These are phyloP conservation scores for Leptothorax acervorum DNA, from an alignment of 2,888 invertebrate genomes.

Conservation along the genomic window DNA sequence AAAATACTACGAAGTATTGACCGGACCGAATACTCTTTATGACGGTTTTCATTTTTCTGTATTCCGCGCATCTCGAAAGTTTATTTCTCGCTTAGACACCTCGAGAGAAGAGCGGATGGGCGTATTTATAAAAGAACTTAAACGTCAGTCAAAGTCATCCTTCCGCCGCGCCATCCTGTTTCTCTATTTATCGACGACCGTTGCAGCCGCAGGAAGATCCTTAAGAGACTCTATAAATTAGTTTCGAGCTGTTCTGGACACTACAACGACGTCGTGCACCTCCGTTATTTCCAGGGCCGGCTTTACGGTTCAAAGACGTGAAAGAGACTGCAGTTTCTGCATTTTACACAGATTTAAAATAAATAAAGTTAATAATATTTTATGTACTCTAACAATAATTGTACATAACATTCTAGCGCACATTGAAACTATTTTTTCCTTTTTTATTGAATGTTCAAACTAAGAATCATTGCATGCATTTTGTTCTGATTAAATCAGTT, in stretches of 20 bases:
- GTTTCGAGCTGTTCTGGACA: conserved; percentile 55
- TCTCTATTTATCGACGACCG: conserved; percentile 32
- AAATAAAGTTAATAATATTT: neutral
- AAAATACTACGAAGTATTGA: neutral
- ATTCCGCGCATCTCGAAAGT: neutral
- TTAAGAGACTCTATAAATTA: conserved; percentile 70
- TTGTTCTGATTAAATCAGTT: neutral
- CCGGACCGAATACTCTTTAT: neutral
- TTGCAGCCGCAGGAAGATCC: conserved; percentile 28
- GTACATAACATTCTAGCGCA: neutral
- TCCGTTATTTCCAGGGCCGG: neutral
- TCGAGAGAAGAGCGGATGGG: neutral
- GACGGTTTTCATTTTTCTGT: neutral
- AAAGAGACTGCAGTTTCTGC: neutral
- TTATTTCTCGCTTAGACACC: conserved; percentile 14
- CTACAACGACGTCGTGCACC: conserved; percentile 42
- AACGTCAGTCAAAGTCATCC: conserved; percentile 53
- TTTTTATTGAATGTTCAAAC: neutral
- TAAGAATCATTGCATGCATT: neutral
- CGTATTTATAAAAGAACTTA: conserved; percentile 59
- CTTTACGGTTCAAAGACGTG: neutral
- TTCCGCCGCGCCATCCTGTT: conserved; percentile 22
- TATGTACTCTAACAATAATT: neutral
- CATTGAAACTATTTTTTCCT: neutral
- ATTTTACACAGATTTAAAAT: neutral